Evolutionary conservation across 2,888 invertebrate species (phyloP).

Genomic region (Congeria kusceri): DNA sequence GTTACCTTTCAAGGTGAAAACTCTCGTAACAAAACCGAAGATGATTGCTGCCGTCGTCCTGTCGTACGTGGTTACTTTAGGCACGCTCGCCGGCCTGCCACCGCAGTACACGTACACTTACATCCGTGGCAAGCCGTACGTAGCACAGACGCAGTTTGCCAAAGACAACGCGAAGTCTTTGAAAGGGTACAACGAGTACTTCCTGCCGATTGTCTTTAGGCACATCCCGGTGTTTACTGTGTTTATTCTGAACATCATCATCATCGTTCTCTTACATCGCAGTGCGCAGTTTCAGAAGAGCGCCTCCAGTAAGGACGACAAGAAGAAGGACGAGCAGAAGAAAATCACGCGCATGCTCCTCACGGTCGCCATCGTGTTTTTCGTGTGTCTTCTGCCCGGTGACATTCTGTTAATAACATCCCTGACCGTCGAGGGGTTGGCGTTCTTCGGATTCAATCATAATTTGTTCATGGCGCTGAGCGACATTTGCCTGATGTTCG

Average conservation of each 20-base stretch:
- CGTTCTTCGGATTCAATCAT: conserved; percentile 61
- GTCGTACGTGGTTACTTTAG: conserved; percentile 51
- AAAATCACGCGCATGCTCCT: conserved; percentile 62
- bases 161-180: conserved; percentile 44
- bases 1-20: conserved; percentile 60
- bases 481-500: conserved; percentile 60
- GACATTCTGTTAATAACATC: conserved; percentile 45
- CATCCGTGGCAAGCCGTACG: conserved; percentile 41
- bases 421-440: conserved; percentile 39
- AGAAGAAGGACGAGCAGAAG: conserved; percentile 45
- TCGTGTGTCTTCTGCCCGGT: conserved; percentile 59
- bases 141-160: conserved; percentile 57
- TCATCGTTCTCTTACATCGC: conserved; percentile 39
- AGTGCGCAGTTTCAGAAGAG: conserved; percentile 41
- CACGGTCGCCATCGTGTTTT: conserved; percentile 55
- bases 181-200: conserved; percentile 58
- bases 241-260: conserved; percentile 51
- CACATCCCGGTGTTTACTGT: conserved; percentile 60
- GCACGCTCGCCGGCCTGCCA: conserved; percentile 37
- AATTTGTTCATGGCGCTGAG: conserved; percentile 63
- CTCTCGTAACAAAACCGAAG: conserved; percentile 46
- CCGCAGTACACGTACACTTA: conserved; percentile 57
- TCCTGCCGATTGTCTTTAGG: conserved; percentile 55
- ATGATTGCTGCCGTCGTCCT: conserved; percentile 51
- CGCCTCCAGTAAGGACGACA: conserved; percentile 4